Conservation (phyloP, 2,797 vertebrate genomes). For the Muscicapa comitata region DNA sequence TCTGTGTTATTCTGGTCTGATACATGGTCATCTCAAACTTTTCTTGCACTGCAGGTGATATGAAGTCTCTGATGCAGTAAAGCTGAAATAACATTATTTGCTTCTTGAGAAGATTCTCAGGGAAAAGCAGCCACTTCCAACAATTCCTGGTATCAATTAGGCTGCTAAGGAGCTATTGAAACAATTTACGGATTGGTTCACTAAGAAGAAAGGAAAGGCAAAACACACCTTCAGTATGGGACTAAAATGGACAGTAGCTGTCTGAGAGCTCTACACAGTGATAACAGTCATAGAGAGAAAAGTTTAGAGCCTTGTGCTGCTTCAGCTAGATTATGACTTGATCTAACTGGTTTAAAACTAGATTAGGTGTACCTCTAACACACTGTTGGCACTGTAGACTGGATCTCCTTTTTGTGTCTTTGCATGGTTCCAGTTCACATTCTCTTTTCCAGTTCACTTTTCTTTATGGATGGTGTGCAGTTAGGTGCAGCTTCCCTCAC, state of each 20-base stretch:
- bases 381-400: neutral
- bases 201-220: neutral
- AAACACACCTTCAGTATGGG: neutral
- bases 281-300: neutral
- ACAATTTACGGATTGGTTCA: neutral
- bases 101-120: neutral
- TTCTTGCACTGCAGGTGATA: neutral
- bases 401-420: neutral
- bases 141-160: neutral
- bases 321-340: neutral
- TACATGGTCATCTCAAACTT: neutral
- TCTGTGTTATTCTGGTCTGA: neutral
- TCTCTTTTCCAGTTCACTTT: neutral
- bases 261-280: neutral
- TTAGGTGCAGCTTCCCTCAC: neutral
- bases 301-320: neutral
- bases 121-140: neutral
- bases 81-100: neutral
- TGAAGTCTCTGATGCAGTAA: neutral
- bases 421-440: neutral
- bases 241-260: neutral
- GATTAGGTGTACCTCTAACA: neutral
- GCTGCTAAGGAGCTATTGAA: neutral
- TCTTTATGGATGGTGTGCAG: neutral
- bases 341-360: neutral